phyloP scores from a whole-genome alignment of 2,888 invertebrate species.

The Oscheius sp. region DNA sequence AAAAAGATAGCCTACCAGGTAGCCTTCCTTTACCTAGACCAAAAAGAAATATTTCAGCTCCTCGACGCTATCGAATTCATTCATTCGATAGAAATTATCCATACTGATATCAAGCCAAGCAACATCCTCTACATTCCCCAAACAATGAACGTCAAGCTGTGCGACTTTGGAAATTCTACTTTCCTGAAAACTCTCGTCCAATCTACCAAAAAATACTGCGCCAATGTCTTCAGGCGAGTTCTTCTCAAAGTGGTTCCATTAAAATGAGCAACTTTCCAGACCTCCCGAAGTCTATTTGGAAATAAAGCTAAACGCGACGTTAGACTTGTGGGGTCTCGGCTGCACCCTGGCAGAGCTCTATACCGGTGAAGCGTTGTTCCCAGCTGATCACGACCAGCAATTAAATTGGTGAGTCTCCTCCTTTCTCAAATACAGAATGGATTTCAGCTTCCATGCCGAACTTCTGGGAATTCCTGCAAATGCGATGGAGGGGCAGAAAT shows the following conservation, averaged over 20 bases:
- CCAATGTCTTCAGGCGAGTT: not conserved
- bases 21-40: too few species aligned
- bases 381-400: not conserved
- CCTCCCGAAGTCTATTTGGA: not conserved
- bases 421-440: not conserved
- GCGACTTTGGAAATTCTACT: not conserved
- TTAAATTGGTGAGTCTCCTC: not conserved
- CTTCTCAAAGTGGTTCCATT: not conserved
- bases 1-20: too few species aligned
- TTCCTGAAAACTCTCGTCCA: not conserved
- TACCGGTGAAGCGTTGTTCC: not conserved
- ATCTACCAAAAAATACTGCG: not conserved
- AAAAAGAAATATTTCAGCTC: too few species aligned
- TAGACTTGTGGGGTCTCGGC: not conserved
- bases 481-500: not conserved
- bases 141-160: not conserved
- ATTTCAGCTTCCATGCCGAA: not conserved
- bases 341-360: not conserved
- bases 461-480: not conserved
- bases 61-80: not conserved
- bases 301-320: not conserved
- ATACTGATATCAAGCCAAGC: not conserved
- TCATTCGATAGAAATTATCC: not conserved
- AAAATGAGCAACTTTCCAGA: not conserved
- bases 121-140: too few species aligned